These are phyloP conservation scores for Syngnathus floridae DNA, from an alignment of 2,113 vertebrate genomes.

Conservation along the genomic window DNA sequence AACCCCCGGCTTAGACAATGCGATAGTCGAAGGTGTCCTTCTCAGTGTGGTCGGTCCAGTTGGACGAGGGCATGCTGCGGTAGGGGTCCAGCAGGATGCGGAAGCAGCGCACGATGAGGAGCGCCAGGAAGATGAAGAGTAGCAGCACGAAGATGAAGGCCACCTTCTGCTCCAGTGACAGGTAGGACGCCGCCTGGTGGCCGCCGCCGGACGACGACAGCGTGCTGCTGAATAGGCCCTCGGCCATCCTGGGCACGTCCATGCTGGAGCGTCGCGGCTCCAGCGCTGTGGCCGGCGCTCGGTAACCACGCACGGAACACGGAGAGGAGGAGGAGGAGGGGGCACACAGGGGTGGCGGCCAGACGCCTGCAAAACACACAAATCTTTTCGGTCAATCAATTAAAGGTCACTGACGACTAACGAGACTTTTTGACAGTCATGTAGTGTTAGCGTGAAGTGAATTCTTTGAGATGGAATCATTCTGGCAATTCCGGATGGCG, in stretches of 20 bases:
- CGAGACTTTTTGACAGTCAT: too few relatives aligned
- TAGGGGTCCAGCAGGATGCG: conserved; percentile 81
- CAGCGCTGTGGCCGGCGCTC: conserved; percentile 45
- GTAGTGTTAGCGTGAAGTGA: too few relatives aligned
- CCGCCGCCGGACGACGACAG: conserved; percentile 71
- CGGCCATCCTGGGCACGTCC: conserved; percentile 70
- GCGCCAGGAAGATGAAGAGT: conserved; percentile 78
- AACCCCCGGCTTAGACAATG: conserved; percentile 65
- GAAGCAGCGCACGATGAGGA: conserved; percentile 80
- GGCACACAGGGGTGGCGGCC: neutral
- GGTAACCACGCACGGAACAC: conserved; percentile 21
- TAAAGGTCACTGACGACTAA: too few relatives aligned
- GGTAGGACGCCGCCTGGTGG: conserved; percentile 65
- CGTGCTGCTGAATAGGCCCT: conserved; percentile 73
- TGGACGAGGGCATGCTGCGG: conserved; percentile 80
- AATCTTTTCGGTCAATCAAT: neutral
- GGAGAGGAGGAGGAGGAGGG: neutral
- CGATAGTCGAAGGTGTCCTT: conserved; percentile 80
- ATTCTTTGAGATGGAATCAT: too few relatives aligned
- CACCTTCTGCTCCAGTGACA: conserved; percentile 78
- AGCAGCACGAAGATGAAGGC: conserved; percentile 78
- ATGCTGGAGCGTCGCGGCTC: conserved; percentile 63
- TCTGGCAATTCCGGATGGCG: too few relatives aligned
- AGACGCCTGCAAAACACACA: neutral
- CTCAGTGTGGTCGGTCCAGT: conserved; percentile 81